Base-by-base conservation (phyloP, 1,140 invertebrate species). In the Drosophila kanapiae region DNA sequence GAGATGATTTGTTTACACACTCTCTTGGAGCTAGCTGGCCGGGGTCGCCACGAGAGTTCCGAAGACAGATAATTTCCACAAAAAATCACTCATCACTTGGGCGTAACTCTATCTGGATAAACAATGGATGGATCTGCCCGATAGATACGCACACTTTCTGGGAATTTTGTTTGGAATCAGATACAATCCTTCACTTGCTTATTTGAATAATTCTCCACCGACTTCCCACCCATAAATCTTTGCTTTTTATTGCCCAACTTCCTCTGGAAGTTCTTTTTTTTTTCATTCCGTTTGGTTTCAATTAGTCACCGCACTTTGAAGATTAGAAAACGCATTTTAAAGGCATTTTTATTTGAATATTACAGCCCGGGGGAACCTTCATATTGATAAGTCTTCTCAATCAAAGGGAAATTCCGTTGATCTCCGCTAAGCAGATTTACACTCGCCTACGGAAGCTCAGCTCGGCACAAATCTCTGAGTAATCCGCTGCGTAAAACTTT, bases 401-500 rank as follows among this genome's bases (percentile, higher is more conserved):
- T 62, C 71, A 74, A 75, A 54, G 48, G 38, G 33, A 54, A 40
- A 71, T 51, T 71, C 70, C 70, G 70, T 74, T 74, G 70, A 74
- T 71, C 67, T 49, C 16, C 18, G 43, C 67, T 74, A 63, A 63
- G 58, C 43, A 54, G 58, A 60, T 61, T 74, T 61, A 23, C 47
- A 43, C 38, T 47, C 69, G 71, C 71, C 71, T 23, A 75, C 71
- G 62, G 71, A 54, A 72, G 69, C 69, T 71, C 67, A 60, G 18
- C 38, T 49, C 65, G 23, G n/a, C 37, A 13, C 49, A 40, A 60
- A 51, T 53, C 38, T 42, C 23, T 49, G n/a, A 35, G 47, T 74
- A 75, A 75, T 75, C 71, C 67, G 67, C n/a, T 42, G 69, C 65
- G 51, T 60, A 51, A 72, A 72, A 72, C 31, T 72, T 72, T 72